Evolutionary conservation across 1,140 invertebrate species (phyloP), one percentile per base, ranked within the genome.

Genomic region (Amphibalanus amphitrite): DNA sequence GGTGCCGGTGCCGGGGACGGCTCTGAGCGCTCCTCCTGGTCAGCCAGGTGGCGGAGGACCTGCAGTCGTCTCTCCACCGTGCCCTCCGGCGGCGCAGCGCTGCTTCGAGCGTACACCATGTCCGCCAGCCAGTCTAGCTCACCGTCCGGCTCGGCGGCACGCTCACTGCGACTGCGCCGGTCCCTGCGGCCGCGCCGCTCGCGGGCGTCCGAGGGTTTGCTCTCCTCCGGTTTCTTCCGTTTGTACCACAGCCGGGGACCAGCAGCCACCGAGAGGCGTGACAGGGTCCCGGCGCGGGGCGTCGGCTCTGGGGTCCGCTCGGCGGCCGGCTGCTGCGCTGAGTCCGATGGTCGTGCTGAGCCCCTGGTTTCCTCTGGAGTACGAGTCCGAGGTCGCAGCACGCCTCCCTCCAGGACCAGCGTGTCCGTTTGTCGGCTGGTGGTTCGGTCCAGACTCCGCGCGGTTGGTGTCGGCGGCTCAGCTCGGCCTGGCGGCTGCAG

Each of bases 81-180:
- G 6, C 47, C 47, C 13, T 59, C 47, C 10, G 47, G 47, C 47
- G 47, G 47, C 47, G 47, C 47, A 20, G 47, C 47, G 47, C 47
- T 59, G 47, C 47, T 8, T 8, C 47, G 47, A 1, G 47, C 47
- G 47, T 59, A 59, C 47, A 59, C 47, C 47, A 59, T 59, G 47
- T 59, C 47, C 10, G 68, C 29, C 68, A 69, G 38, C 68, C 68
- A 69, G 68, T 33, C 68, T 20, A 30, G 68, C 29, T 69, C 68
- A 1, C 29, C 68, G 6, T 33, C 68, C 68, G 68, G 68, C 38
- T 69, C 29, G 1, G 68, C 29, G 29, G 68, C 68, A 20, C 68
- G 10, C 29, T 13, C 10, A 23, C 68, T 23, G 29, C 29, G 29
- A 23, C 29, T 23, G 29, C 68, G 68, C 29, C 29, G 68, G 10